Base-by-base conservation (phyloP, 2,888 invertebrate species). In the Caprella mutica region DNA sequence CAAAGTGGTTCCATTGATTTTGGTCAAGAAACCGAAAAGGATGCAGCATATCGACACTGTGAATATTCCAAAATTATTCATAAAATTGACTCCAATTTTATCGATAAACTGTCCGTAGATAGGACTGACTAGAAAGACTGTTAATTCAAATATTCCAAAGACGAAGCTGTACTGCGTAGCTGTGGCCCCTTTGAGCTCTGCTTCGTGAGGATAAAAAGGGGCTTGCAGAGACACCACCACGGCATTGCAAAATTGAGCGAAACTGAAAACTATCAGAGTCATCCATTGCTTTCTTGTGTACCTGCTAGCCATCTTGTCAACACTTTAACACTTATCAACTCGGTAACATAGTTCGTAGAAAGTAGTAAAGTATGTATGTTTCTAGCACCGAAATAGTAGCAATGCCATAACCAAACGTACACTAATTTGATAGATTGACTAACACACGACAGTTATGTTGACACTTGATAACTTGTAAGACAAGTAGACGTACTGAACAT, bases 201-300 rank as follows among this genome's bases (percentile, higher is more conserved):
- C 90, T 80, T 87, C 87, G 69, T 80, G 78, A 0, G 88, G 88
- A 71, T 87, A 89, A 72, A 89, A 88, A 0, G 88, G 87, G 2
- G 88, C 87, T 70, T 88, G 87, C 2, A 88, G 73, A 0, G 87
- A 86, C 1, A 88, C 85, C 72, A 86, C 86, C 64, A 87, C 81
- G 2, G 87, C 87, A 71, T 86, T 85, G 68, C 84, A 85, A 72
- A 88, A 86, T 73, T 88, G 86, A 17, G 85, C 85, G 64, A 86
- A 79, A 27, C 85, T 82, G 70, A 88, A 85, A 48, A 85, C 83
- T 38, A 84, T 75, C 43, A 87, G 76, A 1, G 85, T 86, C 67
- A 83, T 72, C 84, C 85, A 84, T 74, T 88, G 87, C 69, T 85
- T 76, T 69, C 77, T 40, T 9, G 59, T 39, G 57, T 63, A 63